Percentiles rank a stretch among this genome's conserved stretches.
Conservation (phyloP, 1,140 invertebrate genomes). For the Cydia splendana region DNA sequence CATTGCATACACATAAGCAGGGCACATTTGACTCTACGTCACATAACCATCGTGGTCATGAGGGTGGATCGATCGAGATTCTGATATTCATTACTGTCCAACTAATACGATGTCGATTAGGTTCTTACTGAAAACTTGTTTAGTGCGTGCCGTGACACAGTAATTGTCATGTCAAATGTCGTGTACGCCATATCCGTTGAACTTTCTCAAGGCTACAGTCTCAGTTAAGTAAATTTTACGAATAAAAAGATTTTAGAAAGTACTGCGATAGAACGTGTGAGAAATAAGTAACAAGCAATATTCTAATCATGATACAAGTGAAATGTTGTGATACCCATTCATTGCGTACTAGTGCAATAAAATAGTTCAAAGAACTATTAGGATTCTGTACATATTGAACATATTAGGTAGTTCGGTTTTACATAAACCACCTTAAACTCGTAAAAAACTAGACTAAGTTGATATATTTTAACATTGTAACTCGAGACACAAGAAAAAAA, state of each 20-base stretch:
- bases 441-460: not conserved
- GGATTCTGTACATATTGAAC: not conserved
- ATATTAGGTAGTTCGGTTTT: not conserved
- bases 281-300: constrained; percentile 30
- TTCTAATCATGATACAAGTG: constrained; percentile 30
- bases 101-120: not conserved
- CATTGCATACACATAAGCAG: no score
- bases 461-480: not conserved
- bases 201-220: not conserved
- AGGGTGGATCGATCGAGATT: no score
- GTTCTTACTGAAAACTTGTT: not conserved
- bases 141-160: not conserved
- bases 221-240: not conserved
- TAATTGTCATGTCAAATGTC: not conserved
- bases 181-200: not conserved
- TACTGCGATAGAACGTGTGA: constrained; percentile 12
- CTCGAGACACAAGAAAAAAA: no score
- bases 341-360: constrained; percentile 7
- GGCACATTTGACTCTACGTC: no score
- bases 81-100: no score
- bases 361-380: constrained; percentile 10
- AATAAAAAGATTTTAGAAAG: constrained; percentile 4
- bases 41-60: no score
- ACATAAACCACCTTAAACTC: not conserved
- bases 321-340: constrained; percentile 9